A percentile compares a stretch with the other conserved stretches of the same genome.
Evolutionary conservation across 2,888 invertebrate species (phyloP).

Genomic region (Helobdella robusta): DNA sequence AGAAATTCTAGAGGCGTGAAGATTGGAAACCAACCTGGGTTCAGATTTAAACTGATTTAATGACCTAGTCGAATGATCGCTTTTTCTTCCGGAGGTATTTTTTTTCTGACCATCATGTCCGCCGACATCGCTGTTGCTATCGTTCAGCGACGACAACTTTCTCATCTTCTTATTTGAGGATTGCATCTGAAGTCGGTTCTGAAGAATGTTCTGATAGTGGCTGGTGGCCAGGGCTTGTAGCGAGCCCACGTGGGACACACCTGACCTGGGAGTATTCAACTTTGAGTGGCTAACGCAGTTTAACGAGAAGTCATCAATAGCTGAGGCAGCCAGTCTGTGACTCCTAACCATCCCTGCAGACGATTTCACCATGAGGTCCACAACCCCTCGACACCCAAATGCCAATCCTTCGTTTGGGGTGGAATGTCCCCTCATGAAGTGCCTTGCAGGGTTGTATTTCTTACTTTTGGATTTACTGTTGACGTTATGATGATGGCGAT

Average conservation of each 20-base stretch:
- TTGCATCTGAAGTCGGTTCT: no score
- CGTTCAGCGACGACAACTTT: no score
- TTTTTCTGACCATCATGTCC: neutral
- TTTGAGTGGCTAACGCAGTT: slow-evolving; percentile 6
- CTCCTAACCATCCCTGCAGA: slow-evolving; percentile 16
- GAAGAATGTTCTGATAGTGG: neutral
- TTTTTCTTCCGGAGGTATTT: neutral
- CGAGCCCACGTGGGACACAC: neutral
- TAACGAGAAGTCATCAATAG: neutral
- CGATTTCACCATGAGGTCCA: slow-evolving; percentile 12
- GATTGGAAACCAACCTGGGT: neutral
- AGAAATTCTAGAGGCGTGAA: slow-evolving; percentile 2
- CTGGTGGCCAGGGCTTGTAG: slow-evolving; percentile 1
- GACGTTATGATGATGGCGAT: no score
- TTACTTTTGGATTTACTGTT: neutral
- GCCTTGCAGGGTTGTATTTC: neutral
- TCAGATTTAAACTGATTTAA: slow-evolving; percentile 13
- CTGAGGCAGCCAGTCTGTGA: neutral
- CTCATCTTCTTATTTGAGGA: slow-evolving; percentile 1
- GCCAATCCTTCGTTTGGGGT: slow-evolving; percentile 12
- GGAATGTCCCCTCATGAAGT: slow-evolving; percentile 7
- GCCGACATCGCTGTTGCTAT: no score
- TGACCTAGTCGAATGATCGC: neutral
- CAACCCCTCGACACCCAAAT: slow-evolving; percentile 14
- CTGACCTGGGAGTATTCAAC: neutral